Base-by-base conservation (phyloP, 2,888 invertebrate species). In the Orthosia cruda region DNA sequence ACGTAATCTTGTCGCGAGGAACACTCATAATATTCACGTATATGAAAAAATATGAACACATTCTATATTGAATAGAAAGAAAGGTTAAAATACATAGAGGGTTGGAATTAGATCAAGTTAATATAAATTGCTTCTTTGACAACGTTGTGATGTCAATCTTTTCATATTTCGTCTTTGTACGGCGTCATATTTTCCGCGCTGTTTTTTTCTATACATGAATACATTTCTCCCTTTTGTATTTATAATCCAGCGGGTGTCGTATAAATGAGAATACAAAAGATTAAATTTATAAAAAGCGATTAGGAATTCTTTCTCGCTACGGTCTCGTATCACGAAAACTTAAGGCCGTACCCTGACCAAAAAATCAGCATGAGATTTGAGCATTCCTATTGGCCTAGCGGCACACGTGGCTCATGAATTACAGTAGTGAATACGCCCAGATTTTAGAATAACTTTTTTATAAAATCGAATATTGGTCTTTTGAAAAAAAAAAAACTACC, bases 61-160 rank as follows among this genome's bases (percentile, higher is more conserved):
- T 69, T 61, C 65, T 54, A 32, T 68, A 69, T 72, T 75, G 47
- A 59, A 72, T 62, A 65, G 64, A 70, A 71, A 52, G 55, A 57
- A 61, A 62, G 50, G 68, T 68, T 74, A 64, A 67, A 54, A 65
- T 64, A 70, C 47, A 73, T 23, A 40, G 40, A 49, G 40, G 54
- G 67, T 12, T 45, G 26, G 45, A 71, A 74, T 71, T 58, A 71
- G 64, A 84, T 81, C 32, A 80, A 54, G 54, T 71, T 80, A 62
- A 81, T 74, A 74, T 55, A 80, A 84, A 81, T 80, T 71, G 85
- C 52, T 74, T 80, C 70, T 80, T 80, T 71, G 75, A 71, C 20
- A 62, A 68, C 67, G 65, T 71, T 68, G 23, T 65, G 54, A 64
- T 67, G 70, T 74, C 70, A 65, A 70, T 65, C 64, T 71, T 47